phyloP scores from a whole-genome alignment of 2,888 invertebrate species.

The Chamaedrilus cognettii region DNA sequence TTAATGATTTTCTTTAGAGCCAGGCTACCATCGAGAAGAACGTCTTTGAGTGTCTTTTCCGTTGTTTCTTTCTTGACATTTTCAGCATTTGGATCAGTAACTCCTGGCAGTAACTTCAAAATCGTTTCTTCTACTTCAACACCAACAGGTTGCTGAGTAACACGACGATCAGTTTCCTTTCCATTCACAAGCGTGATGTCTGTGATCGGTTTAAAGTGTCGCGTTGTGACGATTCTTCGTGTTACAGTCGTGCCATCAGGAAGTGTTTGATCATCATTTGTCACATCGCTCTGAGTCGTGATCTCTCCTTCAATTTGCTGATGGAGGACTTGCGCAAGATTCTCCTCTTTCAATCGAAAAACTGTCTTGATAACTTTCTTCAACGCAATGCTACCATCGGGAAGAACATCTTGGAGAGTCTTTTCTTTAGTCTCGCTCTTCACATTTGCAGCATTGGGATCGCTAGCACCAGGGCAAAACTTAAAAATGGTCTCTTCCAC shows the following conservation, averaged over 20 bases:
- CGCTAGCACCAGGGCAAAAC: slow-evolving; percentile 18
- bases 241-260: slow-evolving; percentile 18
- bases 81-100: slow-evolving; percentile 14
- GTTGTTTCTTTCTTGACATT: slow-evolving; percentile 9
- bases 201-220: slow-evolving; percentile 25
- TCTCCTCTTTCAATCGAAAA: slow-evolving; percentile 11
- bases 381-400: slow-evolving; percentile 14
- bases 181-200: slow-evolving; percentile 20
- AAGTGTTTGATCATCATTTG: slow-evolving; percentile 11
- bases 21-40: slow-evolving; percentile 10
- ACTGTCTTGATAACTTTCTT: slow-evolving; percentile 22
- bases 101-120: slow-evolving; percentile 13
- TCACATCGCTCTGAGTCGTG: slow-evolving; percentile 4
- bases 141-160: slow-evolving; percentile 20
- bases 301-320: slow-evolving; percentile 24
- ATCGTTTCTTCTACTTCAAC: slow-evolving; percentile 20
- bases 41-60: slow-evolving; percentile 19
- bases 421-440: slow-evolving; percentile 18
- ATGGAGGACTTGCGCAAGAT: slow-evolving; percentile 1
- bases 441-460: slow-evolving; percentile 20
- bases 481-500: slow-evolving; percentile 24
- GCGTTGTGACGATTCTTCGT: slow-evolving; percentile 17
- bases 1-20: slow-evolving; percentile 13
- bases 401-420: slow-evolving; percentile 14
- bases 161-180: slow-evolving; percentile 7